Conservation (phyloP, 1,140 invertebrate genomes). For the Papilio glaucus region DNA sequence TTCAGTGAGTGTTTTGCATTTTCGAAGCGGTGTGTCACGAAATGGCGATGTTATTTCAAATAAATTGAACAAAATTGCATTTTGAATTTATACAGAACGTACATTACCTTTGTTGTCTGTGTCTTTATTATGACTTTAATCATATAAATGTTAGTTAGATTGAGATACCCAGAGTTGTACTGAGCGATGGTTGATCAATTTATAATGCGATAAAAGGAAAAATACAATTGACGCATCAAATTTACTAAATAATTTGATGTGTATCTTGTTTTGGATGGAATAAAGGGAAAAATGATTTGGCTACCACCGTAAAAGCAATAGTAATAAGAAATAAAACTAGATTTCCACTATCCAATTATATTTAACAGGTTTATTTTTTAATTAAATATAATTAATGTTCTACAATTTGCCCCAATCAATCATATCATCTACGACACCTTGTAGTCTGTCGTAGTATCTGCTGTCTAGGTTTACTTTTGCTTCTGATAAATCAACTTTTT, state of each 20-base stretch:
- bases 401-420: constrained; percentile 51
- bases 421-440: constrained; percentile 63
- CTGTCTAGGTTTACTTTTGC: constrained; percentile 49
- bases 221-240: no score
- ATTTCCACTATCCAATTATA: no score
- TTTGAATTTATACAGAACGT: neutral
- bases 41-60: neutral
- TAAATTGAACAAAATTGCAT: neutral
- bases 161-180: no score
- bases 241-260: no score
- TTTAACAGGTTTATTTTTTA: no score
- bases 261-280: no score
- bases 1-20: constrained; percentile 1
- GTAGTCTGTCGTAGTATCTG: constrained; percentile 47
- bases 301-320: no score
- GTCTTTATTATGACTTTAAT: neutral
- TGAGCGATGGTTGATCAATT: neutral
- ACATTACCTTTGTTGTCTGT: constrained; percentile 29
- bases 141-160: neutral
- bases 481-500: constrained; percentile 51
- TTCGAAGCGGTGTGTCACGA: neutral
- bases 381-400: constrained; percentile 10
- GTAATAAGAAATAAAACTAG: no score
- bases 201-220: no score
- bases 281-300: no score